Percentiles rank a stretch among this genome's conserved stretches.
phyloP scores from a whole-genome alignment of 2,113 vertebrate genomes.

The Gavia stellata region DNA sequence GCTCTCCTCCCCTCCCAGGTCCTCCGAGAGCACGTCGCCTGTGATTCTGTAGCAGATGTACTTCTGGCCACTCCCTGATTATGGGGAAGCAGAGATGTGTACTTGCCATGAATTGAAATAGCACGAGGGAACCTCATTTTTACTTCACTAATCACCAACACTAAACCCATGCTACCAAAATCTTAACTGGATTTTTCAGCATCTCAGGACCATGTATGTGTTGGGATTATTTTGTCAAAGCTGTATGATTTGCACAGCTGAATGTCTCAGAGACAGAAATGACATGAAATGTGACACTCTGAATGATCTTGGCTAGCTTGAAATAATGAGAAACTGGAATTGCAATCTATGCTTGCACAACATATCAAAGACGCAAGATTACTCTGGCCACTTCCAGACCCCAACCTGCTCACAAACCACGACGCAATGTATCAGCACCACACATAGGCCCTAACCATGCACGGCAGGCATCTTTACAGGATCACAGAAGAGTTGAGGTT shows the following conservation, averaged over 20 bases:
- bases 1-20: neutral
- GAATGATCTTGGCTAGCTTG: neutral
- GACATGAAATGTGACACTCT: neutral
- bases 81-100: neutral
- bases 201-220: rapidly evolving
- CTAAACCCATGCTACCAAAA: rapidly evolving
- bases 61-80: neutral
- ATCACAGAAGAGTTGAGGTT: neutral
- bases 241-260: neutral
- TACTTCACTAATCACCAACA: neutral
- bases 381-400: neutral
- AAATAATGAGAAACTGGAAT: neutral
- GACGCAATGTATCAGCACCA: neutral
- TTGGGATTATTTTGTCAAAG: neutral
- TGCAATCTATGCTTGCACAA: neutral
- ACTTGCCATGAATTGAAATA: neutral
- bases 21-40: rapidly evolving
- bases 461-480: neutral
- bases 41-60: neutral
- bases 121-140: neutral
- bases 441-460: neutral
- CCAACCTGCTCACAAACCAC: neutral
- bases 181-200: neutral
- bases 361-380: neutral
- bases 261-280: neutral